Conservation (phyloP, 1,140 invertebrate genomes). For the Sminthurinus signatus region DNA sequence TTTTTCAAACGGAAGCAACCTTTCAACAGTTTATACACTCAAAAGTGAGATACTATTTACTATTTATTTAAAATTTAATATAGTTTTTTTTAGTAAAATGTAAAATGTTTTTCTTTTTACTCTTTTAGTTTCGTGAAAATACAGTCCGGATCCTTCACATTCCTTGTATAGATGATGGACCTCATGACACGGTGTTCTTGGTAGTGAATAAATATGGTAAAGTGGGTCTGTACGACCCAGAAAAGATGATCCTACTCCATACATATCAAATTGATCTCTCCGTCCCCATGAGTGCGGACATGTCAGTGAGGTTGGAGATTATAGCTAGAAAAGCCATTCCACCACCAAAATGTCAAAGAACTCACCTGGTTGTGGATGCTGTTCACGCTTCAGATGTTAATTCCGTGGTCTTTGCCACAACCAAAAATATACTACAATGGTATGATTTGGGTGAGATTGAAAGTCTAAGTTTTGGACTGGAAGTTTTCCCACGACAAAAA, state of each 20-base stretch:
- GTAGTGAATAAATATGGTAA: conserved; percentile 39
- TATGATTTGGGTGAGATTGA: conserved; percentile 40
- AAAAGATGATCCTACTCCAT: conserved; percentile 20
- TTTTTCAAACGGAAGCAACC: conserved; percentile 32
- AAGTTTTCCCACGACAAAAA: conserved; percentile 27
- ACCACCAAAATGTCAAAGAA: conserved; percentile 30
- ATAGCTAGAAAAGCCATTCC: neutral
- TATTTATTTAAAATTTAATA: neutral
- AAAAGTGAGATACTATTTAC: conserved; percentile 25
- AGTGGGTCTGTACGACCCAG: conserved; percentile 34
- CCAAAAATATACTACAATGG: conserved; percentile 31
- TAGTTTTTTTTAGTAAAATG: too few species aligned
- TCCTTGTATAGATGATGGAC: conserved; percentile 12
- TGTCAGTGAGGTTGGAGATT: neutral
- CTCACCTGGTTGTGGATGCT: conserved; percentile 38
- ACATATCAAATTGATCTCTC: conserved; percentile 37
- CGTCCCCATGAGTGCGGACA: conserved; percentile 27
- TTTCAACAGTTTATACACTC: conserved; percentile 39
- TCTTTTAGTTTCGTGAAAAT: conserved; percentile 35
- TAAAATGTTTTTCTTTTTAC: too few species aligned
- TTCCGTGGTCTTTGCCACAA: conserved; percentile 30
- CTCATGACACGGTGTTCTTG: conserved; percentile 15
- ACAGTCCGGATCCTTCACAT: conserved; percentile 30
- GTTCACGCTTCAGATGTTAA: conserved; percentile 23
- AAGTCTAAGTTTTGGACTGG: conserved; percentile 26